Evolutionary conservation across 2,797 vertebrate genomes (phyloP).

Genomic region (Mycteria americana): DNA sequence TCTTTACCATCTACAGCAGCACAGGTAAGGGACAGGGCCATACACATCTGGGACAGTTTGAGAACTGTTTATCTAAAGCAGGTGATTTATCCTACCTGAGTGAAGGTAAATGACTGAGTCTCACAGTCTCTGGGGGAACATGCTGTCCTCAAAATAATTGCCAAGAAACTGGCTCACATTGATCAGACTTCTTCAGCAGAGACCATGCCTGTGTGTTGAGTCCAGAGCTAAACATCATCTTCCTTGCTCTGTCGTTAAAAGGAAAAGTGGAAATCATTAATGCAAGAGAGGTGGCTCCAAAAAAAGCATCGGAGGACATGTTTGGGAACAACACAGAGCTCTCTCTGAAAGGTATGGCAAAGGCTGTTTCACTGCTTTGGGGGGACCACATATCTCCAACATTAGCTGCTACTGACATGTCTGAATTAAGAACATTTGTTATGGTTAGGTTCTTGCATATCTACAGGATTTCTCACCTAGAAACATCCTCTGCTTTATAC

Average conservation of each 20-base stretch:
- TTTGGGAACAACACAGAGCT: conserved; percentile 82
- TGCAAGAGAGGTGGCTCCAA: conserved; percentile 88
- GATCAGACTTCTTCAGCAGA: not conserved
- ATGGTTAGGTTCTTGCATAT: not conserved
- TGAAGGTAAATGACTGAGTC: not conserved
- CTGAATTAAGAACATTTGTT: not conserved
- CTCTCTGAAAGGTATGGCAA: conserved; percentile 80
- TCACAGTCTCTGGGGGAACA: not conserved
- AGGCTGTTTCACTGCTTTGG: not conserved
- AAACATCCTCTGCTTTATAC: not conserved
- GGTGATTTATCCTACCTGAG: not conserved
- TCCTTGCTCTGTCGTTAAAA: conserved; percentile 51
- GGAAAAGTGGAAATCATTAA: conserved; percentile 86
- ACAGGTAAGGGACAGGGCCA: conserved; percentile 77
- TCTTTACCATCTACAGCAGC: conserved; percentile 85
- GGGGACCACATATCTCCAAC: not conserved
- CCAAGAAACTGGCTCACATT: not conserved
- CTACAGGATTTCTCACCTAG: not conserved
- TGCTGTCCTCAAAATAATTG: not conserved
- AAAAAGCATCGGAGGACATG: conserved; percentile 77
- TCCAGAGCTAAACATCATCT: not conserved
- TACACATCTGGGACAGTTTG: not conserved
- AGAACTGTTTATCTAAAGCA: not conserved
- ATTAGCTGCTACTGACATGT: not conserved
- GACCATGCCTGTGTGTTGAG: not conserved